Base-by-base conservation (phyloP, 2,888 invertebrate genomes). In the Galerucella nymphaeae region DNA sequence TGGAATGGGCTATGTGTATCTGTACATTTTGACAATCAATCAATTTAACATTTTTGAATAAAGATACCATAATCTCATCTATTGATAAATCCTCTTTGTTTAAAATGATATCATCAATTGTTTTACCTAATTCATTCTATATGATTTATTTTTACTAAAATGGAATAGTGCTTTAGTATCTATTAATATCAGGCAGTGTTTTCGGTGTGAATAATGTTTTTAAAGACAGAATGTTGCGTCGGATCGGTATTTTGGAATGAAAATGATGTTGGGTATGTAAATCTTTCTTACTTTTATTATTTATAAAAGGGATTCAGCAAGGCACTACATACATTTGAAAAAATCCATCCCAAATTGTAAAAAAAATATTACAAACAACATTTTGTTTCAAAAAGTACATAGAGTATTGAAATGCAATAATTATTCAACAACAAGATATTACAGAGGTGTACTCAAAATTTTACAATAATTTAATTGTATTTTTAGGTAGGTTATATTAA, bases 101-200 rank as follows among this genome's bases (percentile, higher is more conserved):
- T 53, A 58, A 45, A 18, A 61, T 67, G 67, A 67, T 67, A 67
- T 67, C 67, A 67, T 38, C 30, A 4, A 45, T 48, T 61, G 16
- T 59, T 59, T 59, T 59, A 48, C 16, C n/a, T 8, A 66, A 66
- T 53, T 53, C 11, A 58, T 23, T 23, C 5, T 58, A 13, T 30
- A 58, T 58, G n/a, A 30, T 58, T 58, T 10, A 58, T 30, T 58
- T 6, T 30, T 14, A 58, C 23, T 14, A 5, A 58, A 13, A 58
- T 23, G 14, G 14, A 13, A 30, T 58, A 58, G 23, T 30, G 20
- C n/a, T 30, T 30, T 30, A 14, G 23, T 30, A 30, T n/a, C n/a
- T n/a, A n/a, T 30, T 4, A 20, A 13, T 3, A 58, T 30, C 10
- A 42, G 30, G 38, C 4, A n/a, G 18, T 41, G 16, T 16, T 41